phyloP scores from a whole-genome alignment of 1,140 invertebrate species.

The Pogonognathellus flavescens region DNA sequence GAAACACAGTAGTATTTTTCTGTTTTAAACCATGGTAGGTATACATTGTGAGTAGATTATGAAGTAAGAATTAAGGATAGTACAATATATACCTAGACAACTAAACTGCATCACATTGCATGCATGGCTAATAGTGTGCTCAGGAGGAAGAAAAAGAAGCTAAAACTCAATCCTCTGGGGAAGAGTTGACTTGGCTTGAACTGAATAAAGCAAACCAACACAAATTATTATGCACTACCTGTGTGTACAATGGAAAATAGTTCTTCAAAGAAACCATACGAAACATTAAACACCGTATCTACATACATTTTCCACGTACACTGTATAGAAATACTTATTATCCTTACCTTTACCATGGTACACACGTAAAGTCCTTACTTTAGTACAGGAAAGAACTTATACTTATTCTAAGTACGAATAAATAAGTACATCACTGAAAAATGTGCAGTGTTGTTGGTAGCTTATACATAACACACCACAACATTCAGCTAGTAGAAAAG shows the following conservation, averaged over 20 bases:
- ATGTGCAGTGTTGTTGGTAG: neutral
- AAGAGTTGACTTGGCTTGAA: constrained; percentile 34
- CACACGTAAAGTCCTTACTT: too few species aligned
- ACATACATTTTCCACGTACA: too few species aligned
- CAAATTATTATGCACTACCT: neutral
- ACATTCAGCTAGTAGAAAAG: neutral
- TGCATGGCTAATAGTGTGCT: constrained; percentile 48
- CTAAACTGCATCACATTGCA: constrained; percentile 37
- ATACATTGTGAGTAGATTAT: neutral
- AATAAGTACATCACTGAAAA: neutral
- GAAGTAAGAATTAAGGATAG: neutral
- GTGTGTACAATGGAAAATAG: too few species aligned
- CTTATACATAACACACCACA: constrained; percentile 3
- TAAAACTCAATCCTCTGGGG: constrained; percentile 18
- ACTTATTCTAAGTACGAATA: too few species aligned
- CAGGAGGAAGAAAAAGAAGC: constrained; percentile 26
- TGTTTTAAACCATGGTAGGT: neutral
- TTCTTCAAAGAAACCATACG: too few species aligned
- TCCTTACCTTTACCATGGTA: too few species aligned
- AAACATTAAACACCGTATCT: too few species aligned
- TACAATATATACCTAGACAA: neutral
- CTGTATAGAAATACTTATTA: too few species aligned
- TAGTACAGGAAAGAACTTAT: too few species aligned
- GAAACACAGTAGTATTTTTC: too few species aligned
- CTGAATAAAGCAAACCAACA: constrained; percentile 27